Conservation (phyloP, 1,140 invertebrate genomes). For the Drosophila nigromelanica region DNA sequence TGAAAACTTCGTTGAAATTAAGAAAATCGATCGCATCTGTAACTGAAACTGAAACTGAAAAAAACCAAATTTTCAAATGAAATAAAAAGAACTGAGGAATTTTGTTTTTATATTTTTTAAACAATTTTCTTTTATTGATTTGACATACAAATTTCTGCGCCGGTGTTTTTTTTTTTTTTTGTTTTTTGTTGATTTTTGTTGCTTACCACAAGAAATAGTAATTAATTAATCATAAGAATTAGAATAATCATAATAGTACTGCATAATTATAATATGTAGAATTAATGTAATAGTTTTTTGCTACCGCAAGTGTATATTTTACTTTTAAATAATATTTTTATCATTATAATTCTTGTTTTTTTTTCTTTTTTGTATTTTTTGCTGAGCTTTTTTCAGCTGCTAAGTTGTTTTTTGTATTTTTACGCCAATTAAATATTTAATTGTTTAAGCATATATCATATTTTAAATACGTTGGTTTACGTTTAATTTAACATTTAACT, state of each 20-base stretch:
- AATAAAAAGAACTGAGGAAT: constrained; percentile 58
- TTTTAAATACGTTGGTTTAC: constrained; percentile 65
- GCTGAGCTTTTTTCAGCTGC: constrained; percentile 28
- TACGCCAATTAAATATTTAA: constrained; percentile 75
- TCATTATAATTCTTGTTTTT: constrained; percentile 42
- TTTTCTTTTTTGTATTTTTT: constrained; percentile 24
- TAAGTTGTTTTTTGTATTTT: constrained; percentile 47
- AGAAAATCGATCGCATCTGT: background rate
- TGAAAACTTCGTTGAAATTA: constrained; percentile 6
- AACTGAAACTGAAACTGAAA: constrained; percentile 30
- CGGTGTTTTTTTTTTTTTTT: constrained; percentile 58
- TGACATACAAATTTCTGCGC: constrained; percentile 80
- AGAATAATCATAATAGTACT: constrained; percentile 78
- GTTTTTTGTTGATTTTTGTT: constrained; percentile 61
- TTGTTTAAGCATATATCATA: constrained; percentile 67
- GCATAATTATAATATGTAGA: constrained; percentile 71
- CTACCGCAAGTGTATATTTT: constrained; percentile 72
- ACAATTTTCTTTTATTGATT: constrained; percentile 77
- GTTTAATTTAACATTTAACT: constrained; percentile 79
- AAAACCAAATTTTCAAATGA: constrained; percentile 12
- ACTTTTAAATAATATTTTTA: constrained; percentile 73
- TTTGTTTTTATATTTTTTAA: constrained; percentile 59
- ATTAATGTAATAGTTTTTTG: constrained; percentile 82
- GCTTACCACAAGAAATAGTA: constrained; percentile 75
- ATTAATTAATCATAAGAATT: constrained; percentile 72